Evolutionary conservation across 1,140 invertebrate species (phyloP).

Genomic region (Dendroctonus valens): DNA sequence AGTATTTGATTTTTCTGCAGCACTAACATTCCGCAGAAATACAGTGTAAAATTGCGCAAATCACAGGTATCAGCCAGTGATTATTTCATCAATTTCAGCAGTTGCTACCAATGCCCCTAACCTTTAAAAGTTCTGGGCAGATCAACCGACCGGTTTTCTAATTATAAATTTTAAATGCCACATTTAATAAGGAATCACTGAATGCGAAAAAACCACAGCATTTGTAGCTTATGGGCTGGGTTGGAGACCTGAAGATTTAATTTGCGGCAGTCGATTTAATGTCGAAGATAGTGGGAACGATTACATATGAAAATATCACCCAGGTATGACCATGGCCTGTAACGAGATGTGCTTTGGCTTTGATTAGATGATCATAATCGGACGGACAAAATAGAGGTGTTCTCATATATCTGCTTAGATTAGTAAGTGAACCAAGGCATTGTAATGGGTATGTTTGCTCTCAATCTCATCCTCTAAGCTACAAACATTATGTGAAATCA

Average conservation of each 20-base stretch:
- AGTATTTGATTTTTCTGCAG: too few species aligned
- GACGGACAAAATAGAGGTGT: constrained; percentile 30
- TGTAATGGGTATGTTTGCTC: constrained; percentile 15
- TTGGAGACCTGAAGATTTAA: constrained; percentile 25
- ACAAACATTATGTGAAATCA: too few species aligned
- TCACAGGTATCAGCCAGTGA: constrained; percentile 11
- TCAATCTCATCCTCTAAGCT: constrained; percentile 1
- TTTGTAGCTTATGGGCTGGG: constrained; percentile 21
- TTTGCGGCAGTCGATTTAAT: constrained; percentile 33
- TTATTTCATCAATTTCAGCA: constrained; percentile 18
- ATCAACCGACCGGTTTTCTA: constrained; percentile 8
- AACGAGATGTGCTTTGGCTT: constrained; percentile 27
- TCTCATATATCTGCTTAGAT: constrained; percentile 19
- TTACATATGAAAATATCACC: constrained; percentile 33
- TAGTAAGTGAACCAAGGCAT: constrained; percentile 22
- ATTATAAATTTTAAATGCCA: constrained; percentile 34
- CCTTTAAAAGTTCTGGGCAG: constrained; percentile 16
- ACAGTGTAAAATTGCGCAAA: background rate
- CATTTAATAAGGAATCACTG: constrained; percentile 27
- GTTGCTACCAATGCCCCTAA: constrained; percentile 26
- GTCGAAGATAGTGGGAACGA: constrained; percentile 25
- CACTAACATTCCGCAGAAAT: too few species aligned
- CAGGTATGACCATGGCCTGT: constrained; percentile 1
- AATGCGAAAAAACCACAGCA: constrained; percentile 6
- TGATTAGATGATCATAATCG: constrained; percentile 35